A percentile compares a stretch with the other conserved stretches of the same genome.
These are phyloP conservation scores for Galbula dea DNA, from an alignment of 2,113 vertebrate species.

Conservation along the genomic window DNA sequence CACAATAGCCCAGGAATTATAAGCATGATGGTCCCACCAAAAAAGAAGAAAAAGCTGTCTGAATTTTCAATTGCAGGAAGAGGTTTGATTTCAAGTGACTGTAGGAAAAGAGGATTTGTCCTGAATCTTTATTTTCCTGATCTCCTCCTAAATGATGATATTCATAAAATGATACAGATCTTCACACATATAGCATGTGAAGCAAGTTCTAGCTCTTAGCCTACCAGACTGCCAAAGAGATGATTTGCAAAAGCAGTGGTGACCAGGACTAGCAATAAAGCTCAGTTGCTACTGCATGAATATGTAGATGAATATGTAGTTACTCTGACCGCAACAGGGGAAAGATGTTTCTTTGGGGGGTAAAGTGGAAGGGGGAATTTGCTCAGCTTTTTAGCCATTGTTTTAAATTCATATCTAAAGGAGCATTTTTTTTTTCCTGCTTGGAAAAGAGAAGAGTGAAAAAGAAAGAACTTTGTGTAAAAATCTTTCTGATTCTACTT, in stretches of 20 bases:
- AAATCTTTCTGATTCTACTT: background rate
- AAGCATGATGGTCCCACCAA: background rate
- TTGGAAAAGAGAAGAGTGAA: background rate
- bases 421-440: background rate
- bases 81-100: background rate
- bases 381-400: constrained; percentile 20
- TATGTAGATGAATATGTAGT: constrained; percentile 23
- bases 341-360: constrained; percentile 5
- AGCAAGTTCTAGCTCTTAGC: background rate
- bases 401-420: constrained; percentile 37
- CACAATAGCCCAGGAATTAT: background rate
- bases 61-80: background rate
- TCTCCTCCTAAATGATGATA: background rate
- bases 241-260: background rate
- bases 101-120: background rate
- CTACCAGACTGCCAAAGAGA: background rate
- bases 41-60: background rate
- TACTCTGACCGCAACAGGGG: background rate
- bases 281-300: background rate
- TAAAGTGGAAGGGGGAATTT: constrained; percentile 24
- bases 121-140: background rate
- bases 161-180: background rate
- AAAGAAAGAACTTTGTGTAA: background rate
- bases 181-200: background rate
- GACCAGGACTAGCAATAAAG: constrained; percentile 30